These are phyloP conservation scores for Pedionomus torquatus DNA, from an alignment of 2,113 vertebrate species.

Conservation along the genomic window DNA sequence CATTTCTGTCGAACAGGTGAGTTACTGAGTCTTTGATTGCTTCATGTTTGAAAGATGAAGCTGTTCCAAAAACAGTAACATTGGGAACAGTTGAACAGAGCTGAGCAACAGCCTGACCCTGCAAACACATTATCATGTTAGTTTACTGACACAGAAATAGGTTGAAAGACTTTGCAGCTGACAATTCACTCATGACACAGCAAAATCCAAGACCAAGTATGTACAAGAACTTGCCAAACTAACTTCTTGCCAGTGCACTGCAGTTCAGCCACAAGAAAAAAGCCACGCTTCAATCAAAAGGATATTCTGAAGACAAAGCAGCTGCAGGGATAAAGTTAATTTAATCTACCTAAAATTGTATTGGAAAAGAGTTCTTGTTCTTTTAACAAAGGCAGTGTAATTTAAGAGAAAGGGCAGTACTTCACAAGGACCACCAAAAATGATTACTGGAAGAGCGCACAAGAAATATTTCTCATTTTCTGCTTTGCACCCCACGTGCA, in stretches of 20 bases:
- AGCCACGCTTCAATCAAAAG: background rate
- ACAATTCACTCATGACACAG: background rate
- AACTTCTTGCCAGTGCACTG: background rate
- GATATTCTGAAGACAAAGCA: background rate
- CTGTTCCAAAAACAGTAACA: conserved; percentile 93
- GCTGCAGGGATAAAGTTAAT: background rate
- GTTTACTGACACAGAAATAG: conserved; percentile 7
- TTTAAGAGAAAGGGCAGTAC: background rate
- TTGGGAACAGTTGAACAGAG: conserved; percentile 92
- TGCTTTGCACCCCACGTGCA: background rate
- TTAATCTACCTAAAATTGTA: background rate
- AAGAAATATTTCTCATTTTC: background rate
- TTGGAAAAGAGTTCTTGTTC: background rate
- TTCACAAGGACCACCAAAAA: background rate
- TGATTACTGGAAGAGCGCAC: background rate
- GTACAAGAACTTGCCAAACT: background rate
- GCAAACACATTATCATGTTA: conserved; percentile 39
- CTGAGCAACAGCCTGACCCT: conserved; percentile 98
- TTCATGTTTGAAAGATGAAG: conserved; percentile 94
- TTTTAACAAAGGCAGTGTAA: background rate
- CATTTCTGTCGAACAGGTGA: conserved; percentile 94
- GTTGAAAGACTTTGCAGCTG: background rate
- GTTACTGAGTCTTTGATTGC: conserved; percentile 93
- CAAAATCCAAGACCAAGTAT: background rate
- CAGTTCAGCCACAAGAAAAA: background rate